A percentile compares a stretch with the other conserved stretches of the same genome.
Evolutionary conservation across 2,113 vertebrate genomes (phyloP).

Genomic region (Paradisaea rubra): DNA sequence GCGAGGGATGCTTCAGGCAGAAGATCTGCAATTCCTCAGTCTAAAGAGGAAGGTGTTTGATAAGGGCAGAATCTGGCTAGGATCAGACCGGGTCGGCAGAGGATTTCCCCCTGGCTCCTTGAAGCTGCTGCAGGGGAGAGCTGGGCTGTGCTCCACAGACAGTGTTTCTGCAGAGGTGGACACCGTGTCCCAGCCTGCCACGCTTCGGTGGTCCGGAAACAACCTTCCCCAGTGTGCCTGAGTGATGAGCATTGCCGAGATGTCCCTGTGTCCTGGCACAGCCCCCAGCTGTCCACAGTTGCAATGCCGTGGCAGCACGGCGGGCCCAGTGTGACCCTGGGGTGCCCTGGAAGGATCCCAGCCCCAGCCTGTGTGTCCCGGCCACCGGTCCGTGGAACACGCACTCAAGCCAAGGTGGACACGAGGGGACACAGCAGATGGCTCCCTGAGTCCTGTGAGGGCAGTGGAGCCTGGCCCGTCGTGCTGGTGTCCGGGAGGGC

Average conservation of each 20-base stretch:
- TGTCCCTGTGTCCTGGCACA: not conserved
- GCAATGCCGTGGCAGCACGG: rapidly evolving
- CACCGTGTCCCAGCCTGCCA: rapidly evolving
- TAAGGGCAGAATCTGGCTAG: not conserved
- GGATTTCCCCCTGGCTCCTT: not conserved
- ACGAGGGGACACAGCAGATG: rapidly evolving
- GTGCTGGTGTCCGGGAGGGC: rapidly evolving
- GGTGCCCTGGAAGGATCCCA: not conserved
- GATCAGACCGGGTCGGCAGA: not conserved
- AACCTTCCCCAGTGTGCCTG: rapidly evolving
- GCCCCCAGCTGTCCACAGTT: rapidly evolving
- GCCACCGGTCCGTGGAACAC: not conserved
- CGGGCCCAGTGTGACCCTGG: rapidly evolving
- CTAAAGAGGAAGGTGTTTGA: not conserved
- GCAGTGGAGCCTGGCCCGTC: not conserved
- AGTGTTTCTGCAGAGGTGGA: rapidly evolving
- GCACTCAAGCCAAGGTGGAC: not conserved
- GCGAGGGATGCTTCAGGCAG: not conserved
- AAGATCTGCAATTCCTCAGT: not conserved
- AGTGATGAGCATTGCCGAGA: rapidly evolving
- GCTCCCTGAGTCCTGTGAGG: not conserved
- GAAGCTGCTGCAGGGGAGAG: not conserved
- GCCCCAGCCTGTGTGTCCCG: not conserved
- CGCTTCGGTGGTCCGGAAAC: rapidly evolving
- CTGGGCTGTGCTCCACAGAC: not conserved